Evolutionary conservation across 2,797 vertebrate species (phyloP), one percentile per base, ranked within the genome.

Genomic region (Valencia hispanica): DNA sequence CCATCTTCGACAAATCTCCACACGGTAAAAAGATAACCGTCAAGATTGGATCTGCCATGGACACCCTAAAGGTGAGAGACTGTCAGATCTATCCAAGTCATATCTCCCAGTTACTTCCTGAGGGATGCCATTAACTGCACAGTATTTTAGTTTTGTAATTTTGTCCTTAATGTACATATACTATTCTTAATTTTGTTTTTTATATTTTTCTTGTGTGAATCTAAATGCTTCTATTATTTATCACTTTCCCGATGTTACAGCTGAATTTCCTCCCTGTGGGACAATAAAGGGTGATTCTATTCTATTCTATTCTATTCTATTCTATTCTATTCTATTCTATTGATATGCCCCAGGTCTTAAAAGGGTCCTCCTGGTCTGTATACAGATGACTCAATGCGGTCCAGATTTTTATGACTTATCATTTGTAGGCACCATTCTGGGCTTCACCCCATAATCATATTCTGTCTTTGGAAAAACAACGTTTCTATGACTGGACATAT

Each of bases 21-120:
- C 91, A 95, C 71, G 94, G 91, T 43, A 94, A 91, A 92, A 95
- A 95, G 92, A 94, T 96, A 81, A 90, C 4, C 25, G 79, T 92
- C 51, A 85, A 79, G 92, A 93, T 87, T 65, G 95, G 96, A 78
- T 86, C 89, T 11, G 85, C 92, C 41, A 89, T 90, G 87, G 92
- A 95, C 73, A 93, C 89, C 10, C 78, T 95, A 14, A 91, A 96
- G 92, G 94, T 95, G 45, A 87, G 76, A 68, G n/a, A 57, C 32
- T 18, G 27, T 72, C 34, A 68, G 45, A 66, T 17, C 2, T 22
- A 75, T 50, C 14, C 7, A 39, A n/a, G 3, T 55, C 32, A 55
- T n/a, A 39, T 68, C 18, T 57, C 32, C 10, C 59, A 30, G 20
- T 51, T 1, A 74, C 43, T 22, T 63, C 10, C 30, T 73, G 55